Conservation (phyloP, 2,888 invertebrate genomes). For the Melieria omissa region DNA sequence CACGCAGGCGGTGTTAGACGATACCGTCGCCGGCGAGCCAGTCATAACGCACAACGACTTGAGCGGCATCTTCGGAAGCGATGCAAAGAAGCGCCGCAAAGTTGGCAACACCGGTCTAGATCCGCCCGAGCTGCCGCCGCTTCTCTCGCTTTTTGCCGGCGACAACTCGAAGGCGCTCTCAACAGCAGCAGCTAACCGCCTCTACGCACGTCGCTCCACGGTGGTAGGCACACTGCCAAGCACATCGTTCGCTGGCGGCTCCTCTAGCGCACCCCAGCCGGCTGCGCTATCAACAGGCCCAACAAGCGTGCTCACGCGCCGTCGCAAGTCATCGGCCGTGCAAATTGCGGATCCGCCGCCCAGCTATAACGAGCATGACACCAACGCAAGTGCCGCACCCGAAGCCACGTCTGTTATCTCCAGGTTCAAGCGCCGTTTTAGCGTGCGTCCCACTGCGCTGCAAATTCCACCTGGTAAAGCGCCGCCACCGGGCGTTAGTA, state of each 20-base stretch:
- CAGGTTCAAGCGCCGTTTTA: constrained; percentile 64
- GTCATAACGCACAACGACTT: constrained; percentile 41
- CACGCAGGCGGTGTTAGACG: constrained; percentile 66
- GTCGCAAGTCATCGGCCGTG: constrained; percentile 52
- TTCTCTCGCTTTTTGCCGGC: constrained; percentile 68
- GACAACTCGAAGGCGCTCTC: constrained; percentile 54
- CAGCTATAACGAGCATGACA: constrained; percentile 57
- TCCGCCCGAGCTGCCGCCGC: constrained; percentile 68
- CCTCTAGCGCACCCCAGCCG: constrained; percentile 7
- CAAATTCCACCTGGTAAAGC: constrained; percentile 65
- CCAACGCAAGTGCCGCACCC: constrained; percentile 27
- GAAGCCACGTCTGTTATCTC: constrained; percentile 30
- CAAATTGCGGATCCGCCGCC: constrained; percentile 62
- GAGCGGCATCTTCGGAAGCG: constrained; percentile 33
- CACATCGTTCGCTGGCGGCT: constrained; percentile 14
- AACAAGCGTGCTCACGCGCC: constrained; percentile 46
- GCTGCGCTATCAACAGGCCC: constrained; percentile 32
- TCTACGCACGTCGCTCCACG: constrained; percentile 61
- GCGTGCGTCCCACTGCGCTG: constrained; percentile 63
- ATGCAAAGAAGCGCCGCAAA: constrained; percentile 67
- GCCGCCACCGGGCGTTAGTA: constrained; percentile 56
- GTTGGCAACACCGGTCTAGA: constrained; percentile 69
- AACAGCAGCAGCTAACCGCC: constrained; percentile 57
- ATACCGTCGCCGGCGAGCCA: constrained; percentile 43
- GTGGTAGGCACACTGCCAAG: constrained; percentile 59